A percentile compares a stretch with the other conserved stretches of the same genome.
These are phyloP conservation scores for Nasonia oneida DNA, from an alignment of 2,888 invertebrate species.

Conservation along the genomic window DNA sequence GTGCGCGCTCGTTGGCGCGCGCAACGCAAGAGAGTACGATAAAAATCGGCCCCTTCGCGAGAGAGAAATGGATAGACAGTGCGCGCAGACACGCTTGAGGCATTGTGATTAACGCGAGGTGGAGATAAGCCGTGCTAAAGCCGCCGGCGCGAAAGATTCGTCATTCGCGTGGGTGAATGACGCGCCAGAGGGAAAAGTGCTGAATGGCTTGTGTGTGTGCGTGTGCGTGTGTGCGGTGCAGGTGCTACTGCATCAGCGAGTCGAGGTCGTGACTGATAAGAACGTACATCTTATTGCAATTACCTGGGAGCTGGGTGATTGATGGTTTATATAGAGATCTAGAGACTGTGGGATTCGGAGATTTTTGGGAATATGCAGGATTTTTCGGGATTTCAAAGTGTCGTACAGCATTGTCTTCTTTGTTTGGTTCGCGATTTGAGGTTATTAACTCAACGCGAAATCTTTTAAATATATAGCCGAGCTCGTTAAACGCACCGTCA, in stretches of 20 bases:
- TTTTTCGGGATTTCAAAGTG: neutral
- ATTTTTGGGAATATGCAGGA: neutral
- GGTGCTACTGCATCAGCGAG: neutral
- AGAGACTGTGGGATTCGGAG: neutral
- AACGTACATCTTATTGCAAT: slow-evolving; percentile 33
- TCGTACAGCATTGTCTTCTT: neutral
- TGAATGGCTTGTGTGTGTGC: neutral
- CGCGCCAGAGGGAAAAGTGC: neutral
- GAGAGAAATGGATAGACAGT: neutral
- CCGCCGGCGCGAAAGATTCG: slow-evolving; percentile 16
- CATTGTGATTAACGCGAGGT: slow-evolving; percentile 17
- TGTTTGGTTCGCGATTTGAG: too few relatives aligned
- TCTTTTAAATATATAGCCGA: neutral
- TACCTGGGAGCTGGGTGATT: neutral
- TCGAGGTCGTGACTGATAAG: slow-evolving; percentile 1
- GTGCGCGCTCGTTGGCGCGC: neutral
- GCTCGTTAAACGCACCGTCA: neutral
- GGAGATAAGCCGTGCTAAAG: neutral
- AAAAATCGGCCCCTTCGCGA: slow-evolving; percentile 15
- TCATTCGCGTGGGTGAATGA: slow-evolving; percentile 28
- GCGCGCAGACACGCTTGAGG: neutral
- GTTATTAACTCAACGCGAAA: too few relatives aligned
- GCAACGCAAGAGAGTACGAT: slow-evolving; percentile 1
- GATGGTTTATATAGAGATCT: neutral
- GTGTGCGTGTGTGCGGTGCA: neutral